These are phyloP conservation scores for Alligator mississippiensis DNA, from an alignment of 2,113 vertebrate species.

Conservation along the genomic window DNA sequence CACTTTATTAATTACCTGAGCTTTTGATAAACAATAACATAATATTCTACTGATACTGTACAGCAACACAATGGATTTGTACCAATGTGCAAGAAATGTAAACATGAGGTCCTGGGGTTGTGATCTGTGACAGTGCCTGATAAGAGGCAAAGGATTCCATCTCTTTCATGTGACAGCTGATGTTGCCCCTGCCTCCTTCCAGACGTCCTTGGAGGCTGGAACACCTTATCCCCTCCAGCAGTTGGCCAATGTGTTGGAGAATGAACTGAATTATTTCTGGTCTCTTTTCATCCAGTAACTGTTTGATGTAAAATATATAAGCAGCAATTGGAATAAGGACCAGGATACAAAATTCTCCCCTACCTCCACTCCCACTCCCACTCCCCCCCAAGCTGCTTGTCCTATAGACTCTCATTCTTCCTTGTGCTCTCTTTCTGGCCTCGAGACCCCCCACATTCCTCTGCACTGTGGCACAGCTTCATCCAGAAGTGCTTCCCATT, in stretches of 20 bases:
- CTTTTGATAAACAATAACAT: background rate
- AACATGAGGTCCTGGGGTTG: background rate
- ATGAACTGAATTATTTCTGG: background rate
- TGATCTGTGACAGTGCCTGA: background rate
- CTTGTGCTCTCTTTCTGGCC: no score
- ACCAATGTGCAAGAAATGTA: background rate
- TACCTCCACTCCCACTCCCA: no score
- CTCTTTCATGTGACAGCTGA: background rate
- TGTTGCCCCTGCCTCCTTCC: background rate
- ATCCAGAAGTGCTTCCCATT: no score
- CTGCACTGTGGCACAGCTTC: no score
- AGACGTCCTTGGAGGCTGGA: background rate
- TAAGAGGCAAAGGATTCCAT: background rate
- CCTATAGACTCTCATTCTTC: no score
- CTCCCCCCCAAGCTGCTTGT: no score
- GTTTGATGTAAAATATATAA: no score
- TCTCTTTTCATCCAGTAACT: no score
- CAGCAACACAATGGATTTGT: background rate
- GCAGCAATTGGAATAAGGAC: no score
- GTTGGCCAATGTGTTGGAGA: background rate
- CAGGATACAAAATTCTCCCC: no score
- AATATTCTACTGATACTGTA: background rate
- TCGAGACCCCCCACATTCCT: no score
- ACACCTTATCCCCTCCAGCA: background rate
- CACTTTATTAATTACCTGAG: background rate